phyloP scores from a whole-genome alignment of 2,888 invertebrate species.

The Drosophila leonis region DNA sequence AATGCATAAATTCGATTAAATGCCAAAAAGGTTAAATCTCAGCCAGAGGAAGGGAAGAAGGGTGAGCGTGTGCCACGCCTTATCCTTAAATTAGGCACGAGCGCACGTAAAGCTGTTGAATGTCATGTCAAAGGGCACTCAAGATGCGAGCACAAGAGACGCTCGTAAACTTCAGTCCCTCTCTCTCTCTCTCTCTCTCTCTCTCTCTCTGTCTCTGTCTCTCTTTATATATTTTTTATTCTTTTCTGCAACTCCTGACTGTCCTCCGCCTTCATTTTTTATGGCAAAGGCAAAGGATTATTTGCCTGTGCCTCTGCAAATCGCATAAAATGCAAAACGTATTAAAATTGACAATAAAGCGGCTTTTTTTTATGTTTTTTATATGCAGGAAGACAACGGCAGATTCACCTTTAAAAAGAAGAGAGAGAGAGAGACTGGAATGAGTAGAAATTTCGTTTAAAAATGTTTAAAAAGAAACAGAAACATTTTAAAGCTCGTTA shows the following conservation, averaged over 20 bases:
- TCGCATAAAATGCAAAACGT: constrained; percentile 80
- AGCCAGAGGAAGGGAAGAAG: constrained; percentile 8
- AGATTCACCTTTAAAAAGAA: constrained; percentile 12
- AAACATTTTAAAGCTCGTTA: constrained; percentile 73
- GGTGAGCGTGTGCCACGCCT: constrained; percentile 23
- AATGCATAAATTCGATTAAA: constrained; percentile 82
- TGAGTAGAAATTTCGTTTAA: constrained; percentile 29
- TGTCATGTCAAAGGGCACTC: constrained; percentile 75
- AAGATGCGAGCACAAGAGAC: constrained; percentile 29
- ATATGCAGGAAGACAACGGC: constrained; percentile 43
- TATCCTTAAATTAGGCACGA: constrained; percentile 82
- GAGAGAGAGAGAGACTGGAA: neutral
- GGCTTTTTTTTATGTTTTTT: constrained; percentile 71
- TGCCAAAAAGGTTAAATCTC: constrained; percentile 77
- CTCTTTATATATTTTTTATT: constrained; percentile 27
- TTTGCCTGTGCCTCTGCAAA: constrained; percentile 53
- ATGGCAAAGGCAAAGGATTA: constrained; percentile 78
- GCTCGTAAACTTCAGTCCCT: constrained; percentile 65
- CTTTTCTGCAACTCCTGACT: constrained; percentile 12
- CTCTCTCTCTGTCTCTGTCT: constrained; percentile 6
- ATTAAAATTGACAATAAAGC: constrained; percentile 82
- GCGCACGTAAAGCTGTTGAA: constrained; percentile 80
- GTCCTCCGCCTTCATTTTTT: constrained; percentile 50
- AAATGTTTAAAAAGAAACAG: constrained; percentile 55
- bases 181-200: neutral